A percentile compares a stretch with the other conserved stretches of the same genome.
Conservation (phyloP, 2,113 vertebrate genomes). For the Limnothrissa miodon region DNA sequence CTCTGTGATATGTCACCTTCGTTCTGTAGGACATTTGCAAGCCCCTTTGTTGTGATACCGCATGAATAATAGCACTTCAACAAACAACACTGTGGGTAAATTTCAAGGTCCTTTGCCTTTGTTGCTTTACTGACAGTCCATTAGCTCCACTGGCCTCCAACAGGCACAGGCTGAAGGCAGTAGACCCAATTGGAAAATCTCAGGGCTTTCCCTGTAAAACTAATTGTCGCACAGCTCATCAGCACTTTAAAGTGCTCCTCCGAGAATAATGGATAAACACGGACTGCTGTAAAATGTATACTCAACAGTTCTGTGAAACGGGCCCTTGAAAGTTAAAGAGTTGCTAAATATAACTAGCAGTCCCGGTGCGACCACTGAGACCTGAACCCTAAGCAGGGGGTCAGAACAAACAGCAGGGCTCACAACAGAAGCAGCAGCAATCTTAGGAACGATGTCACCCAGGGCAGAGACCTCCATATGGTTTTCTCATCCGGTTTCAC, state of each 20-base stretch:
- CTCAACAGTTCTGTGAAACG: not conserved
- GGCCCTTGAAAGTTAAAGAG: not conserved
- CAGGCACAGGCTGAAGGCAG: not conserved
- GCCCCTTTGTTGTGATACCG: not conserved
- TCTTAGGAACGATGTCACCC: not conserved
- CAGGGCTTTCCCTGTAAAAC: not conserved
- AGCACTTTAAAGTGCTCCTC: not conserved
- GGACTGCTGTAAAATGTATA: not conserved
- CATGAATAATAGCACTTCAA: not conserved
- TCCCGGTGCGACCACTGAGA: not conserved
- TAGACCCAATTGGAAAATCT: not conserved
- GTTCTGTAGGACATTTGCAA: no score
- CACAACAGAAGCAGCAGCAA: not conserved
- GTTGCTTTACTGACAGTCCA: not conserved
- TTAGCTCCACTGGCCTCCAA: not conserved
- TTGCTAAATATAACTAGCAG: constrained; percentile 15
- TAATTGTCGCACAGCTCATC: not conserved
- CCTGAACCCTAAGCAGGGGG: not conserved
- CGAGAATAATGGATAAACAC: not conserved
- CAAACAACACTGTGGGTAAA: not conserved
- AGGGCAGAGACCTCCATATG: not conserved
- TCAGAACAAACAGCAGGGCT: not conserved
- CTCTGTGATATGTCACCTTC: no score
- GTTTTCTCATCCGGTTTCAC: not conserved
- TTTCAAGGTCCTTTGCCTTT: not conserved